Evolutionary conservation across 2,888 invertebrate species (phyloP).

Genomic region (Teinopalpus imperialis): DNA sequence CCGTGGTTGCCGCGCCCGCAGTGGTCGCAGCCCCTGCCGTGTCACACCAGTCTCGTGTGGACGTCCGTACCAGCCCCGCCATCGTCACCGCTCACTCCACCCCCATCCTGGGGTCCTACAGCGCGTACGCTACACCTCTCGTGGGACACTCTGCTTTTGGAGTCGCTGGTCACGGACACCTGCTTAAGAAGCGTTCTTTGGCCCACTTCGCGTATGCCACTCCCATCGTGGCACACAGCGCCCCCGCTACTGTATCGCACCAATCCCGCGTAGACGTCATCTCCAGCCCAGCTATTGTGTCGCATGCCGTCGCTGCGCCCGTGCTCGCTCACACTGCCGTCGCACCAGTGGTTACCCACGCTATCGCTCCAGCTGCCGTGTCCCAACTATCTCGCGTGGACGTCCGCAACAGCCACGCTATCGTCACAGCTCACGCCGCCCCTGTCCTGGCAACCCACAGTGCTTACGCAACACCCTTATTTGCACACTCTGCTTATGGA

Average conservation of each 20-base stretch:
- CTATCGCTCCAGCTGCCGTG: too few species aligned
- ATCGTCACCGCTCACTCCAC: constrained; percentile 41
- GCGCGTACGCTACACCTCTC: constrained; percentile 37
- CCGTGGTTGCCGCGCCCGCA: constrained; percentile 38
- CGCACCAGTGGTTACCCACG: too few species aligned
- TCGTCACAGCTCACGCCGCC: constrained; percentile 39
- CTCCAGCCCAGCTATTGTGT: constrained; percentile 41
- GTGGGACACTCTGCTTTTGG: constrained; percentile 36
- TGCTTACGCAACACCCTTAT: constrained; percentile 36
- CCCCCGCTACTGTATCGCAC: constrained; percentile 41
- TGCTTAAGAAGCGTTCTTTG: constrained; percentile 51
- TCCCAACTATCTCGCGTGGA: constrained; percentile 59
- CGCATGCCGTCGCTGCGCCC: constrained; percentile 41
- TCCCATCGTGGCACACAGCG: constrained; percentile 37
- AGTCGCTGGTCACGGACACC: constrained; percentile 50
- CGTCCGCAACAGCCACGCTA: constrained; percentile 40
- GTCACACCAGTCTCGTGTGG: constrained; percentile 55
- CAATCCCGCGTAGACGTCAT: constrained; percentile 36
- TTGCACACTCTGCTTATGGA: constrained; percentile 35
- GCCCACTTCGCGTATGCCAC: constrained; percentile 48
- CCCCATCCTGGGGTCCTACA: constrained; percentile 44
- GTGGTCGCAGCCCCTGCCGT: constrained; percentile 42
- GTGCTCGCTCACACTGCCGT: too few species aligned
- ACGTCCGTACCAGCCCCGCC: constrained; percentile 44
- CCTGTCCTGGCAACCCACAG: constrained; percentile 44